These are phyloP conservation scores for Megaceryle alcyon DNA, from an alignment of 2,797 vertebrate genomes.

Conservation along the genomic window DNA sequence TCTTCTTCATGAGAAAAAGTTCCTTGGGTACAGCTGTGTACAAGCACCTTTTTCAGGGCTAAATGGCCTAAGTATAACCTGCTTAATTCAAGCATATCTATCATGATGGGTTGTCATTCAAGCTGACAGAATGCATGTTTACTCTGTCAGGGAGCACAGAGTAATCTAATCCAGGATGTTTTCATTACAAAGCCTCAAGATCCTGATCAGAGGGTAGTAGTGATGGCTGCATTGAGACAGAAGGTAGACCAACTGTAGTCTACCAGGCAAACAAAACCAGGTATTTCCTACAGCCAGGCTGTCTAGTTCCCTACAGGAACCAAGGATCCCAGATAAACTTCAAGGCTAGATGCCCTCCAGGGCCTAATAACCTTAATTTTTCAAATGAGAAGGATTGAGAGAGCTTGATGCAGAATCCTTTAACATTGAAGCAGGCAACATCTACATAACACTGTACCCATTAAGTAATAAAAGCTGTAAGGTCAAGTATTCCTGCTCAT, in stretches of 20 bases:
- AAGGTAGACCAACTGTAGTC: constrained; percentile 9
- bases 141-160: background rate
- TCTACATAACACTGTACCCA: background rate
- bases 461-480: background rate
- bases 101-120: background rate
- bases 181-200: constrained; percentile 47
- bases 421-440: background rate
- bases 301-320: background rate
- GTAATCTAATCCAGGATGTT: constrained; percentile 51
- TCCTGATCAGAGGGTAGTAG: background rate
- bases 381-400: background rate
- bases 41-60: background rate
- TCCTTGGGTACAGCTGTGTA: background rate
- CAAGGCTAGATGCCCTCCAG: background rate
- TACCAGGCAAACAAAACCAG: constrained; percentile 13
- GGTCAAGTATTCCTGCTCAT: background rate
- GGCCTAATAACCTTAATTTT: background rate
- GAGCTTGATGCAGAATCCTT: background rate
- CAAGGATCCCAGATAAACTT: background rate
- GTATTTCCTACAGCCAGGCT: background rate
- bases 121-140: background rate
- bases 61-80: background rate
- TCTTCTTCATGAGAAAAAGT: background rate
- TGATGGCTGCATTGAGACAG: background rate
- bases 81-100: background rate